Percentiles rank a stretch among this genome's conserved stretches.
Evolutionary conservation across 2,797 vertebrate species (phyloP).

Genomic region (Rallus crepitans): DNA sequence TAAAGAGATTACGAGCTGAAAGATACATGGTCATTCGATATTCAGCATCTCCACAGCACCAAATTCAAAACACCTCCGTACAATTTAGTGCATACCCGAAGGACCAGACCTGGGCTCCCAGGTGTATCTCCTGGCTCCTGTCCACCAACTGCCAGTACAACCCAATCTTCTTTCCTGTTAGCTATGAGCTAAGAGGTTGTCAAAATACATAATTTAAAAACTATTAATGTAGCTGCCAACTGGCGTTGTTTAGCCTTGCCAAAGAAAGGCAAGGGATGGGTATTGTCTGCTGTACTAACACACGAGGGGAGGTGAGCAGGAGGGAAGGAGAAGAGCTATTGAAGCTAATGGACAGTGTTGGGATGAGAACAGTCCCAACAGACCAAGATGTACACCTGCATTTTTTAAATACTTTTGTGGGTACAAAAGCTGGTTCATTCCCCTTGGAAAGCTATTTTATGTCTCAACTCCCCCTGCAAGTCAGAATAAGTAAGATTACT

Average conservation of each 20-base stretch:
- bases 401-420: background rate
- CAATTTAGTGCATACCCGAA: background rate
- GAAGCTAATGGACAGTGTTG: background rate
- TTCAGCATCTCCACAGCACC: background rate
- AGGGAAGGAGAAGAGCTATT: background rate
- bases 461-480: background rate
- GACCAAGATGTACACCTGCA: background rate
- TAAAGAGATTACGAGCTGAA: background rate
- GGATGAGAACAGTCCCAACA: background rate
- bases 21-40: background rate
- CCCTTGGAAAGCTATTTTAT: background rate
- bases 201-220: background rate
- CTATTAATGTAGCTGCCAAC: background rate
- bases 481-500: background rate
- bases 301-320: background rate
- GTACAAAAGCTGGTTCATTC: background rate
- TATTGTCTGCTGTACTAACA: background rate
- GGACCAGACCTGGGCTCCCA: background rate
- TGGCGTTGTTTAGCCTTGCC: background rate
- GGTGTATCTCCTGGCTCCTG: background rate
- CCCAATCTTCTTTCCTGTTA: background rate
- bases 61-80: too few species aligned
- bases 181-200: background rate
- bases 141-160: accelerated
- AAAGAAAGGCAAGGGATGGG: background rate